A percentile compares a stretch with the other conserved stretches of the same genome.
These are phyloP conservation scores for Amblyraja radiata DNA, from an alignment of 2,797 vertebrate genomes.

Conservation along the genomic window DNA sequence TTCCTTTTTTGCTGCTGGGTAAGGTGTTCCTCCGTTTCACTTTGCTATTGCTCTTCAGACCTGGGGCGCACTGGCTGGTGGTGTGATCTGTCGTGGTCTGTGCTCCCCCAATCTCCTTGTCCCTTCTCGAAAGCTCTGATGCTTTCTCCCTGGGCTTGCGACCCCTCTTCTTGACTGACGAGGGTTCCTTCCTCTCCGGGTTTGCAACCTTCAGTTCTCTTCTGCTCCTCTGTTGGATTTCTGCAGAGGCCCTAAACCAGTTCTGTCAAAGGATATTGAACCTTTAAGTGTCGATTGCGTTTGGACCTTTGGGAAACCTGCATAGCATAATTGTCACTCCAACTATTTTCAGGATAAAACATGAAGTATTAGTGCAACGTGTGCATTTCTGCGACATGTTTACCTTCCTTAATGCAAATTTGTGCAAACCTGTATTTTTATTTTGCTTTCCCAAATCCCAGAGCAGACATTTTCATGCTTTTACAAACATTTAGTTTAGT, in stretches of 20 bases:
- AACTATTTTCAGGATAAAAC: constrained; percentile 32
- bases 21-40: constrained; percentile 59
- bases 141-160: constrained; percentile 82
- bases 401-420: neutral
- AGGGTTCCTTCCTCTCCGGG: constrained; percentile 66
- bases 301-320: constrained; percentile 32
- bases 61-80: constrained; percentile 53
- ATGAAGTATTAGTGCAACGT: neutral
- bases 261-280: constrained; percentile 61
- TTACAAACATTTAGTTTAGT: neutral
- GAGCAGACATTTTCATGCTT: neutral
- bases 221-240: constrained; percentile 66
- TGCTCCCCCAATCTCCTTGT: constrained; percentile 45
- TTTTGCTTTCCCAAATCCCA: neutral
- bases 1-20: constrained; percentile 61
- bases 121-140: constrained; percentile 45
- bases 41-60: constrained; percentile 50
- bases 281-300: constrained; percentile 22
- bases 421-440: neutral
- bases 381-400: neutral
- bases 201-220: constrained; percentile 60
- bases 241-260: constrained; percentile 83
- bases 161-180: constrained; percentile 75
- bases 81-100: constrained; percentile 47
- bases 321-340: constrained; percentile 23